Percentiles rank a stretch among this genome's conserved stretches.
These are phyloP conservation scores for Crossocerus cetratus DNA, from an alignment of 2,888 invertebrate species.

Conservation along the genomic window DNA sequence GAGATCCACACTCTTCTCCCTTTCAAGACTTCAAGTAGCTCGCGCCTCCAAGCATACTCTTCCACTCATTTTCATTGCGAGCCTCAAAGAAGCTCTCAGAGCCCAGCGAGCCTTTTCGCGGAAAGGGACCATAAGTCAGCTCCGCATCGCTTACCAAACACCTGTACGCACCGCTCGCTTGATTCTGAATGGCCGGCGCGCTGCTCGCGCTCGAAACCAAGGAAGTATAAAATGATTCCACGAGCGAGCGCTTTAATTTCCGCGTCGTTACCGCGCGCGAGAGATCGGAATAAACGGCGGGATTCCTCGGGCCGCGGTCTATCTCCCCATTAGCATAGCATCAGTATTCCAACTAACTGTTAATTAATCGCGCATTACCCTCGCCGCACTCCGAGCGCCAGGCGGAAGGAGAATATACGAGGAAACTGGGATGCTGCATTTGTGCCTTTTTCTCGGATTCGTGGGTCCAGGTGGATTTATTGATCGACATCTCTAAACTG, in stretches of 20 bases:
- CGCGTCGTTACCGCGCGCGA: not conserved
- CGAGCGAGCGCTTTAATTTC: not conserved
- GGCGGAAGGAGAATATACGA: no score
- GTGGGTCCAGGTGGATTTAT: no score
- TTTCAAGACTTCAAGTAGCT: no score
- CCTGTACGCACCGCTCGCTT: not conserved
- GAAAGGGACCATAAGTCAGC: no score
- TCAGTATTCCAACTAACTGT: constrained; percentile 26
- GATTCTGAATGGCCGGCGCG: not conserved
- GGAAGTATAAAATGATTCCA: constrained; percentile 1
- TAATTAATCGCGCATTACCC: constrained; percentile 3
- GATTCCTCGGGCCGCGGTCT: not conserved
- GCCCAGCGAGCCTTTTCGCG: no score
- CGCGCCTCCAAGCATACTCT: no score
- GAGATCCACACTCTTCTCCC: no score
- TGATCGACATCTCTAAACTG: no score
- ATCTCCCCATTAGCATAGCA: constrained; percentile 20
- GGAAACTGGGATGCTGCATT: not conserved
- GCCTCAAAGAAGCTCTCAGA: no score
- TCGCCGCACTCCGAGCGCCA: not conserved
- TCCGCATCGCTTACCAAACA: no score
- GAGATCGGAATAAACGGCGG: not conserved
- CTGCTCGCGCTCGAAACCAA: not conserved
- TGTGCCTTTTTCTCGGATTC: not conserved
- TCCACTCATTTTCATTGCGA: no score